Base-by-base conservation (phyloP, 1,140 invertebrate species). In the Sarcophaga peregrina region DNA sequence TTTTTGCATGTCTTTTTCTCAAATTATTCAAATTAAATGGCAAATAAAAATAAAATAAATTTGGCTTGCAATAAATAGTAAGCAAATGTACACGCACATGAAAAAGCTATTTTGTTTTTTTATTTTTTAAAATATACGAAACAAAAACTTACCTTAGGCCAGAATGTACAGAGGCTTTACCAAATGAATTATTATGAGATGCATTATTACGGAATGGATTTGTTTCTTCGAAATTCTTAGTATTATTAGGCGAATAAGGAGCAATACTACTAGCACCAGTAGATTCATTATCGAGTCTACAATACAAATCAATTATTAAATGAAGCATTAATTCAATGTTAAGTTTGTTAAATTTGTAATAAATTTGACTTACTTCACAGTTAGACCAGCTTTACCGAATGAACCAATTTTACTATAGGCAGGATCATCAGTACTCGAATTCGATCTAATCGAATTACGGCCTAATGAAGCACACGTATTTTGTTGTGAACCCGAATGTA, bases 151-250 rank as follows among this genome's bases (percentile, higher is more conserved):
- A 90, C 89, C 89, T 90, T 84, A 90, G 86, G 13, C 88, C 88
- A 17, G 89, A 90, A 85, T 89, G 89, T 84, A 90, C 89, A 17
- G 90, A 90, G 5, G 90, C 88, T 76, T 90, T 90, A 83, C 90
- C 90, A 86, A 90, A 90, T 83, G 89, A 90, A 80, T 88, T 85
- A 75, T 90, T 88, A 83, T 89, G 88, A 10, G 89, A 89, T n/a
- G 85, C 75, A 8, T 86, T 87, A 82, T 86, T 90, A 75, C 87
- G 85, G 83, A 90, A 90, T 17, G 89, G 89, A 89, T 90, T 90
- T 62, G 89, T 90, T 80, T 90, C 88, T 74, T 90, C 89, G 81
- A 86, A 87, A 85, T 89, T 88, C 85, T 89, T 90, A 48, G 86
- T 90, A 82, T 86, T 84, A 68, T 86, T 88, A 15, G 88, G 87